Conservation (phyloP, 2,797 vertebrate genomes). For the Schizopygopsis pylzovi region DNA sequence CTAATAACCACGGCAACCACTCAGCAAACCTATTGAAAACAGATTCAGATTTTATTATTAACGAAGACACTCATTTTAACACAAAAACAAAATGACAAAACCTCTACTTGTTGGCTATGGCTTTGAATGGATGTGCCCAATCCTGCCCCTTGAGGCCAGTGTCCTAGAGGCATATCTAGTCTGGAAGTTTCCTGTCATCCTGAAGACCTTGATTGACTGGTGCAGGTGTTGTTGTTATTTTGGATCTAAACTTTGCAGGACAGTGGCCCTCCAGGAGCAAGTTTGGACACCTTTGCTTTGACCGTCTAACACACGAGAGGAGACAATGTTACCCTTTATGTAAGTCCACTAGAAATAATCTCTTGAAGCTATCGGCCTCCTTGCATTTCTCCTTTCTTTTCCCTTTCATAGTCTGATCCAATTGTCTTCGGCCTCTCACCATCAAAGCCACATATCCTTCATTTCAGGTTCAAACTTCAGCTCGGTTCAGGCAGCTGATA, state of each 20-base stretch:
- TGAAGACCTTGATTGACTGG: neutral
- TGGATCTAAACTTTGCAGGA: neutral
- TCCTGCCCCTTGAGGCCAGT: neutral
- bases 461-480: constrained; percentile 61
- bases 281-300: neutral
- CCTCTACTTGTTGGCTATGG: neutral
- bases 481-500: constrained; percentile 68
- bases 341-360: neutral
- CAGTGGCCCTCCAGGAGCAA: neutral
- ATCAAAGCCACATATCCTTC: constrained; percentile 30
- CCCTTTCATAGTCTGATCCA: neutral
- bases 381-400: constrained; percentile 9
- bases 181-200: neutral
- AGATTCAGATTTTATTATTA: neutral
- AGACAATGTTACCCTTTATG: neutral
- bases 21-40: neutral
- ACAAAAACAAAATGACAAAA: neutral
- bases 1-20: neutral
- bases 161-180: neutral
- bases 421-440: constrained; percentile 22
- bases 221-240: neutral
- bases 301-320: neutral
- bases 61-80: neutral
- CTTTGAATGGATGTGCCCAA: neutral
- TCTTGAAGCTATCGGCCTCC: neutral